phyloP scores from a whole-genome alignment of 23 tunicate species.

The Styela clava region DNA sequence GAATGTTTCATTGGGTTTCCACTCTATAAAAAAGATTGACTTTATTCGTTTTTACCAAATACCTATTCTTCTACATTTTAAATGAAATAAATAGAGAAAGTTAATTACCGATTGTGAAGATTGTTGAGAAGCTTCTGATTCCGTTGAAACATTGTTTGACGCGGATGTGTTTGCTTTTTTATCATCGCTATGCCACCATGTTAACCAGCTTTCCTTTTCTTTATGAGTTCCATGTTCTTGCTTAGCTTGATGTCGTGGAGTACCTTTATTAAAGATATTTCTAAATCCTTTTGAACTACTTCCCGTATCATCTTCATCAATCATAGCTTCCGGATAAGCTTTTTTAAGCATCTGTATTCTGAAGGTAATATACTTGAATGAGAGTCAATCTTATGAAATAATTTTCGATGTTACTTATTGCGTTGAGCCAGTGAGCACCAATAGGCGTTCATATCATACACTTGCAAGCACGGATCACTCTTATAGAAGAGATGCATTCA shows the following conservation, averaged over 20 bases:
- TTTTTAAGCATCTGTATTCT: slow-evolving; percentile 20
- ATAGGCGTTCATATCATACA: no score
- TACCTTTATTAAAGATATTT: background rate
- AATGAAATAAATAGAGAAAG: no score
- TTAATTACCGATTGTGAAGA: slow-evolving; percentile 5
- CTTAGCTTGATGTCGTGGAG: background rate
- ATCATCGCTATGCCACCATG: slow-evolving; percentile 23
- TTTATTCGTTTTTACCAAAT: no score
- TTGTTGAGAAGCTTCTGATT: slow-evolving; percentile 9
- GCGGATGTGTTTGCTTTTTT: background rate
- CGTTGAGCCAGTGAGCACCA: background rate
- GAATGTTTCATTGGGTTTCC: no score
- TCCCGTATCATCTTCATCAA: background rate
- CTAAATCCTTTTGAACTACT: background rate
- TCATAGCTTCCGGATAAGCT: slow-evolving; percentile 29
- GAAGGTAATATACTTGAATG: background rate
- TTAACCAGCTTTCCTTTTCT: slow-evolving; percentile 10
- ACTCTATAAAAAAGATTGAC: no score
- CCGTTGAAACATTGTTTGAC: slow-evolving; percentile 10
- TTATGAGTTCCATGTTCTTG: background rate
- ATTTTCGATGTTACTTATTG: background rate
- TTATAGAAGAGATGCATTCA: no score
- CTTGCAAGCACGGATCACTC: no score
- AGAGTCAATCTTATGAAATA: background rate
- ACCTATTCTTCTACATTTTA: no score